Percentiles rank a stretch among this genome's conserved stretches.
Evolutionary conservation across 2,797 vertebrate genomes (phyloP).

Genomic region (Malacoraja senta): DNA sequence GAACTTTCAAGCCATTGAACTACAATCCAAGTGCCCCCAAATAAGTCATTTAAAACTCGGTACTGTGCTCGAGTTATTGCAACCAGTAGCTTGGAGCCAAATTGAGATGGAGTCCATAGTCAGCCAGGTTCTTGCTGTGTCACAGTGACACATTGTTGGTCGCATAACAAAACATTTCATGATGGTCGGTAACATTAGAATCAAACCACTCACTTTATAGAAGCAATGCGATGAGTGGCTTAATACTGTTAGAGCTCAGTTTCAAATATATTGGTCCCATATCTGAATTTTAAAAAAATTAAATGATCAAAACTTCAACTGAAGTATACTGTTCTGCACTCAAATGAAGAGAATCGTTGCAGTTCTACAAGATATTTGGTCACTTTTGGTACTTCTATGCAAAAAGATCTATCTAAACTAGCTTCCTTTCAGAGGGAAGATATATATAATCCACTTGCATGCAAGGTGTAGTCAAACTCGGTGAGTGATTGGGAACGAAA

Average conservation of each 20-base stretch:
- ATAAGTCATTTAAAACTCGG: not conserved
- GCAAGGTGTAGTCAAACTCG: not conserved
- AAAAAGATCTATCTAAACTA: not conserved
- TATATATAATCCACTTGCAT: not conserved
- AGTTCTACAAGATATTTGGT: not conserved
- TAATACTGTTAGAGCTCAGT: not conserved
- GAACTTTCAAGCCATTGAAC: not conserved
- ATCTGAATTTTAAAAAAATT: not conserved
- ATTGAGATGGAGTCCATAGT: not conserved
- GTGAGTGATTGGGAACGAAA: not conserved
- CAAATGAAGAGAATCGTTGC: not conserved
- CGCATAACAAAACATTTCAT: not conserved
- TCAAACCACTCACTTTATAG: not conserved
- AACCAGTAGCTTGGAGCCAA: not conserved
- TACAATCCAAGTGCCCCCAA: conserved; percentile 25
- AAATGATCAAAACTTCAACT: not conserved
- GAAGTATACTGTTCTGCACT: not conserved
- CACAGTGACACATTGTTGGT: not conserved
- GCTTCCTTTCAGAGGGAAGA: not conserved
- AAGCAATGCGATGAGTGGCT: not conserved
- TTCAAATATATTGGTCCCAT: not conserved
- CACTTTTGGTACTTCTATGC: not conserved
- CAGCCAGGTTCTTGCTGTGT: not conserved
- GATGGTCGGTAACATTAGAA: not conserved
- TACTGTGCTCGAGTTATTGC: not conserved